phyloP scores from a whole-genome alignment of 2,797 vertebrate genomes.

The Hippoglossus hippoglossus region DNA sequence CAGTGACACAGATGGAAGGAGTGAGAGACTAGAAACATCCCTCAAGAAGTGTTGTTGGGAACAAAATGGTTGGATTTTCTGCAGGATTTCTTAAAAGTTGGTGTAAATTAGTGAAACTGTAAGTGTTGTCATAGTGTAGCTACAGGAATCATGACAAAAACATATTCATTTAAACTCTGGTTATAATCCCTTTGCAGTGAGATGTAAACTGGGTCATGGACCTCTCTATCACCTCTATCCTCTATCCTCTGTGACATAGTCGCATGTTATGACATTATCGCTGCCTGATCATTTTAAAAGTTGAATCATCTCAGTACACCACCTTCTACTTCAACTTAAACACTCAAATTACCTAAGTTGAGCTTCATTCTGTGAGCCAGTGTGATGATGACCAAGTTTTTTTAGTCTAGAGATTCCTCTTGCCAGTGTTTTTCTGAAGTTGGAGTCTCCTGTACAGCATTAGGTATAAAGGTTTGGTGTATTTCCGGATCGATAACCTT shows the following conservation, averaged over 20 bases:
- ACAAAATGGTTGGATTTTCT: neutral
- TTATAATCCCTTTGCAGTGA: constrained; percentile 16
- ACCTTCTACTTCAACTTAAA: constrained; percentile 19
- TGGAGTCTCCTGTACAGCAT: neutral
- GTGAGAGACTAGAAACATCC: constrained; percentile 1
- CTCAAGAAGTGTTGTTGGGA: neutral
- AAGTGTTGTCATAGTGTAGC: neutral
- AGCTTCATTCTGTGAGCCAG: neutral
- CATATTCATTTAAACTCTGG: neutral
- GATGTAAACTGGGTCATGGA: constrained; percentile 37
- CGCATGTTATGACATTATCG: constrained; percentile 21
- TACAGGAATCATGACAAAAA: neutral
- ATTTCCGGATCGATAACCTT: too few species aligned
- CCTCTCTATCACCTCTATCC: constrained; percentile 16
- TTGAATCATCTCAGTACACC: constrained; percentile 22
- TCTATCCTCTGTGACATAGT: constrained; percentile 8
- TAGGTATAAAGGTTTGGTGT: too few species aligned
- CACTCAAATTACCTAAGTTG: constrained; percentile 12
- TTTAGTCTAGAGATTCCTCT: neutral
- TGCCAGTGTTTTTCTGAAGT: neutral
- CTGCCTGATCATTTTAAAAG: constrained; percentile 24
- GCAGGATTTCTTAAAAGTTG: neutral
- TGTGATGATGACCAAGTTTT: neutral
- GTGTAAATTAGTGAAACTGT: neutral
- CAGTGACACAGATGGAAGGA: constrained; percentile 51